Conservation (phyloP, 2,113 vertebrate genomes). For the Greenwoodochromis staneri region DNA sequence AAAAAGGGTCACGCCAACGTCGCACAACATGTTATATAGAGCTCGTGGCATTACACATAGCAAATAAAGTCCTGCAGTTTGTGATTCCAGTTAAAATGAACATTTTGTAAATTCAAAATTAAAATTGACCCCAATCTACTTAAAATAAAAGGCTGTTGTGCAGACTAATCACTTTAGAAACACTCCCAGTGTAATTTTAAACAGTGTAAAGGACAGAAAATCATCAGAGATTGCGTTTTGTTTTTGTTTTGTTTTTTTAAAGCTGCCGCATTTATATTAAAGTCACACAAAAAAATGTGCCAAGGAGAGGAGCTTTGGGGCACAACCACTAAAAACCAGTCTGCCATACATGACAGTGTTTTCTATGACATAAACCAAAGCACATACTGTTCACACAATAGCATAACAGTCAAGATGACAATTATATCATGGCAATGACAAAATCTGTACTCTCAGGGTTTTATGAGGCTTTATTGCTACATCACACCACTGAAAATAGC, state of each 20-base stretch:
- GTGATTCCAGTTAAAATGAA: neutral
- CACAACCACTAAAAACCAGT: neutral
- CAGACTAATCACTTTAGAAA: neutral
- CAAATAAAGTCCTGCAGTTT: neutral
- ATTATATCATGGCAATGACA: neutral
- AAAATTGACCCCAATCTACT: neutral
- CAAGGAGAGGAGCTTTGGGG: neutral
- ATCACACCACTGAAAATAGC: neutral
- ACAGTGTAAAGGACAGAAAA: neutral
- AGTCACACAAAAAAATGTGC: neutral
- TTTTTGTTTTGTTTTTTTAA: neutral
- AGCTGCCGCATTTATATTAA: accelerated
- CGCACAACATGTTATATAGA: no score
- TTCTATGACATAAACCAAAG: neutral
- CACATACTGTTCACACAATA: neutral
- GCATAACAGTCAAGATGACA: neutral
- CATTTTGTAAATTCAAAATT: neutral
- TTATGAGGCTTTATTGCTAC: neutral
- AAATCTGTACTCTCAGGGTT: accelerated
- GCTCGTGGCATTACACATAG: accelerated
- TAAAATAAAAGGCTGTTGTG: neutral
- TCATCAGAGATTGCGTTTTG: accelerated
- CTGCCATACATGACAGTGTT: neutral
- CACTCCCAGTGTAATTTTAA: neutral
- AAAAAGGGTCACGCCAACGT: neutral